A percentile compares a stretch with the other conserved stretches of the same genome.
These are phyloP conservation scores for Goniozus legneri DNA, from an alignment of 1,140 invertebrate genomes.

Conservation along the genomic window DNA sequence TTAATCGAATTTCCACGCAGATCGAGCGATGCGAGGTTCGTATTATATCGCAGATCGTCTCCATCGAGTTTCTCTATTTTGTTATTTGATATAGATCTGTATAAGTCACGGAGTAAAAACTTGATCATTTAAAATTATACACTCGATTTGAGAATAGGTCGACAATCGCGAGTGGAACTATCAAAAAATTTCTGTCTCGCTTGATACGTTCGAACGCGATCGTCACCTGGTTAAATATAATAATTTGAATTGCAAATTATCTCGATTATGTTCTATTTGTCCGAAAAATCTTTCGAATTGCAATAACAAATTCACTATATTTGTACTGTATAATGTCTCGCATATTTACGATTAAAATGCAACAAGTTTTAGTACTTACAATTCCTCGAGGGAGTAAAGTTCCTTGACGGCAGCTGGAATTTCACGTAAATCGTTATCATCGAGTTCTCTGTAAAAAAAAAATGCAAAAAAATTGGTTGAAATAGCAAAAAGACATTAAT, in stretches of 20 bases:
- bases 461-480: constrained; percentile 15
- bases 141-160: no score
- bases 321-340: no score
- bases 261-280: no score
- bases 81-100: constrained; percentile 69
- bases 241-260: no score
- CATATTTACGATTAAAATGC: not conserved
- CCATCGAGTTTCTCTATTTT: constrained; percentile 62
- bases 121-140: not conserved
- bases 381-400: constrained; percentile 64
- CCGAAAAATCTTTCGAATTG: no score
- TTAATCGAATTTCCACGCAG: constrained; percentile 69
- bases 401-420: constrained; percentile 64
- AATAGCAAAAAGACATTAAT: constrained; percentile 20
- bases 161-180: no score
- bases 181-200: no score
- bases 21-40: constrained; percentile 63
- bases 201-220: no score
- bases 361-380: constrained; percentile 59
- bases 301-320: no score
- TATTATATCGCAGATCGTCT: constrained; percentile 59
- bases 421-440: constrained; percentile 68
- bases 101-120: constrained; percentile 5
- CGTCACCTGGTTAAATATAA: no score
- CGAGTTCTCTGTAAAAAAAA: constrained; percentile 61